Evolutionary conservation across 2,113 vertebrate genomes (phyloP).

Genomic region (Benitochromis conjunctus): DNA sequence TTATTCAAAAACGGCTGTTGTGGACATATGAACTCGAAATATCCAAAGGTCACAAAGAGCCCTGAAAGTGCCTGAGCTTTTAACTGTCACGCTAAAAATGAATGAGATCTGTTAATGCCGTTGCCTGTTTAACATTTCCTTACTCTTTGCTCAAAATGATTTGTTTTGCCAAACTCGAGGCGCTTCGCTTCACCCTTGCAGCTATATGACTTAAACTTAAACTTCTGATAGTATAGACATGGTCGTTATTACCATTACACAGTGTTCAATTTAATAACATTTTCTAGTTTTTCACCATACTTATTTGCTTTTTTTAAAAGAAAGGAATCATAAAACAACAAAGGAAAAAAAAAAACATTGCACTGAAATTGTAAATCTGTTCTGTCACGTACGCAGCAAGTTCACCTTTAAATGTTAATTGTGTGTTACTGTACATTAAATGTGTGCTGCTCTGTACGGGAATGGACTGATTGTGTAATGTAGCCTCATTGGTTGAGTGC

Average conservation of each 20-base stretch:
- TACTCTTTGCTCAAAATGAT: not conserved
- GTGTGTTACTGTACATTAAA: not conserved
- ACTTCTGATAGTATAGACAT: not conserved
- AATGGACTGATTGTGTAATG: not conserved
- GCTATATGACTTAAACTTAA: not conserved
- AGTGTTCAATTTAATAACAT: not conserved
- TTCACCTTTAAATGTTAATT: not conserved
- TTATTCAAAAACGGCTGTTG: not conserved
- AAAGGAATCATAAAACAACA: not conserved
- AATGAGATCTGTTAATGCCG: not conserved
- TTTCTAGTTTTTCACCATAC: not conserved
- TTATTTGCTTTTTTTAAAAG: not conserved
- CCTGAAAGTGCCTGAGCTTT: conserved; percentile 1
- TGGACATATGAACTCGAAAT: not conserved
- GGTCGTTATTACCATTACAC: not conserved
- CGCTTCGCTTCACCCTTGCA: not conserved
- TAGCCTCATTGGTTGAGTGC: not conserved
- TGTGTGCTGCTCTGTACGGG: not conserved
- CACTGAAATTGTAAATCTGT: not conserved
- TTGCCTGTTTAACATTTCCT: not conserved
- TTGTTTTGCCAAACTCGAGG: not conserved
- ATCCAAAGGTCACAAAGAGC: not conserved
- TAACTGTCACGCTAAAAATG: not conserved
- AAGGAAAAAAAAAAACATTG: not conserved
- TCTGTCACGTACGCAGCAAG: not conserved